Conservation (phyloP, 2,888 invertebrate species). For the Agrotis segetum region DNA sequence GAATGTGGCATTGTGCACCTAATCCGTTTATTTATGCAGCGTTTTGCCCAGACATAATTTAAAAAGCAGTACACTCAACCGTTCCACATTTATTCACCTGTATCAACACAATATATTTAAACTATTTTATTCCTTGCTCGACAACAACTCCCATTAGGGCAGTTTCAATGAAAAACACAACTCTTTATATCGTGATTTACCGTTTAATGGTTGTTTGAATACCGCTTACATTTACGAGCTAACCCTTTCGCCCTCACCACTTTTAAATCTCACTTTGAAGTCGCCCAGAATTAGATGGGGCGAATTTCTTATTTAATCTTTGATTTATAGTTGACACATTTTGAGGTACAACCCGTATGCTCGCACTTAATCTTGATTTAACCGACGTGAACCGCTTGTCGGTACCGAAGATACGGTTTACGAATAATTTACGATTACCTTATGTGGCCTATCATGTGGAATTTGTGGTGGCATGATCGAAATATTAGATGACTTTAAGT, state of each 20-base stretch:
- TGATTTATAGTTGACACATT: conserved; percentile 86
- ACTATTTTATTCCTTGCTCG: conserved; percentile 52
- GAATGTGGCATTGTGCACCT: no score
- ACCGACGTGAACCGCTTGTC: conserved; percentile 81
- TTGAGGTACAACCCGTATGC: conserved; percentile 85
- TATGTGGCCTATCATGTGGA: conserved; percentile 68
- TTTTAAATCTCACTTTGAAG: conserved; percentile 84
- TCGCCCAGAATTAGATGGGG: conserved; percentile 82
- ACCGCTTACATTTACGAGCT: conserved; percentile 71
- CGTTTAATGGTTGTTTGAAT: conserved; percentile 69
- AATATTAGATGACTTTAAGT: conserved; percentile 22
- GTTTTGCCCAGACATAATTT: not conserved
- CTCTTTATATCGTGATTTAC: conserved; percentile 68
- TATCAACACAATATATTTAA: conserved; percentile 46
- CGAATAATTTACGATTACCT: conserved; percentile 81
- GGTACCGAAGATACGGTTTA: conserved; percentile 76
- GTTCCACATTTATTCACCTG: conserved; percentile 9
- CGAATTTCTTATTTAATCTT: conserved; percentile 85
- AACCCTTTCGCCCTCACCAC: conserved; percentile 72
- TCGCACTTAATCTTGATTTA: conserved; percentile 88
- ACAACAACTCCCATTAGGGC: conserved; percentile 67
- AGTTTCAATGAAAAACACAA: conserved; percentile 68
- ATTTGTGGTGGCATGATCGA: conserved; percentile 33
- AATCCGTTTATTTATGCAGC: not conserved
- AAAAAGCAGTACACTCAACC: not conserved